Percentiles rank a stretch among this genome's conserved stretches.
Evolutionary conservation across 2,113 vertebrate genomes (phyloP).

Genomic region (Stigmatopora nigra): DNA sequence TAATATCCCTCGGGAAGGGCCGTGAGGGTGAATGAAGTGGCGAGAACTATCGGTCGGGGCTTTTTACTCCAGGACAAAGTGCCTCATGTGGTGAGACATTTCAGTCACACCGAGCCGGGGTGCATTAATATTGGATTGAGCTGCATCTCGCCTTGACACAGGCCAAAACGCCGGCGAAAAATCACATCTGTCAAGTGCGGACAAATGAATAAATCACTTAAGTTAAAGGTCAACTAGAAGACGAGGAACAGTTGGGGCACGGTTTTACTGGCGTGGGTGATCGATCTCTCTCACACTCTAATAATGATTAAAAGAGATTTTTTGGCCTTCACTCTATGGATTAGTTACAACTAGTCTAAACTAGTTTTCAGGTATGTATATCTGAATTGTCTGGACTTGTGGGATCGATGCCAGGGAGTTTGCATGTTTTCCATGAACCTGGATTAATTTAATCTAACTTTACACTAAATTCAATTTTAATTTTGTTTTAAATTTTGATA

Average conservation of each 20-base stretch:
- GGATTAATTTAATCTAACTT: no score
- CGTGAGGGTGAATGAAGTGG: slow-evolving; percentile 32
- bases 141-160: slow-evolving; percentile 20
- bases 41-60: slow-evolving; percentile 32
- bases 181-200: neutral
- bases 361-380: no score
- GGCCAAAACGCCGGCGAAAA: slow-evolving; percentile 5
- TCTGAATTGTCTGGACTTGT: neutral
- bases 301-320: no score
- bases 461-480: no score
- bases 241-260: neutral
- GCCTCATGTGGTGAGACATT: slow-evolving; percentile 25
- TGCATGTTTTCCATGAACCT: no score
- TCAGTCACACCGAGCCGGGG: slow-evolving; percentile 41
- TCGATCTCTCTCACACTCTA: neutral
- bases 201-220: neutral
- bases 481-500: no score
- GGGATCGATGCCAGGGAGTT: no score
- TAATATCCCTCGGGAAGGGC: slow-evolving; percentile 29
- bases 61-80: slow-evolving; percentile 41
- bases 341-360: no score
- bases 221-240: slow-evolving; percentile 11
- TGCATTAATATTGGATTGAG: slow-evolving; percentile 50
- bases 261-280: neutral
- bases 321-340: no score